Evolutionary conservation across 2,888 invertebrate species (phyloP), one percentile per base, ranked within the genome.

Genomic region (Sphaeridia pumilis): DNA sequence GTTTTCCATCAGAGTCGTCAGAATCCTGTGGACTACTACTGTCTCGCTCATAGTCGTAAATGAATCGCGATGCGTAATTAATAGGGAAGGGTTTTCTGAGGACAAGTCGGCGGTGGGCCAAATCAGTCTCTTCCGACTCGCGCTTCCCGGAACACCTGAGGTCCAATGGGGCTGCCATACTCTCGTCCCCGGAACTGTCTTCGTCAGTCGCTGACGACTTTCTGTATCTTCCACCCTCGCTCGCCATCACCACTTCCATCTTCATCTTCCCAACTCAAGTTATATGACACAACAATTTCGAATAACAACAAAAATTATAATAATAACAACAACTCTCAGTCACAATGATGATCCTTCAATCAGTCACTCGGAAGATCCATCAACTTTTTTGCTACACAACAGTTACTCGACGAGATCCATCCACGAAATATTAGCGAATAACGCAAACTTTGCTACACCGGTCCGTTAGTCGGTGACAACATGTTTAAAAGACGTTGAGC

Each of bases 91-190:
- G 20, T 20, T 5, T 20, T 38, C 12, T 5, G 5, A 5, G 17
- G 17, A 20, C 5, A 14, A 20, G 20, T 14, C 12, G 38, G 17
- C 5, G 5, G 5, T 17, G 17, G 7, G 14, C 31, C 58, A 38
- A 41, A 53, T 61, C 50, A 68, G 36, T 46, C 25, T 35, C 35
- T 43, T 41, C 54, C 31, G 49, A 49, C 46, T 44, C 59, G 44
- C 66, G 59, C 46, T 60, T 64, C 3, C 65, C 65, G 56, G 64
- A 66, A 57, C 83, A 79, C 64, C 85, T 83, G 69, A 88, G 74
- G 75, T 89, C 88, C 70, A 88, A 71, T 17, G 88, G 88, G 57
- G 71, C 69, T 59, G 72, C 70, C 56, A 80, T 80, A 64, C 83
- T 82, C 61, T 79, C 78, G 54, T 76, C 71, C 54, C 71, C 56